Base-by-base conservation (phyloP, 2,888 invertebrate species). In the Drosophila lutescens region DNA sequence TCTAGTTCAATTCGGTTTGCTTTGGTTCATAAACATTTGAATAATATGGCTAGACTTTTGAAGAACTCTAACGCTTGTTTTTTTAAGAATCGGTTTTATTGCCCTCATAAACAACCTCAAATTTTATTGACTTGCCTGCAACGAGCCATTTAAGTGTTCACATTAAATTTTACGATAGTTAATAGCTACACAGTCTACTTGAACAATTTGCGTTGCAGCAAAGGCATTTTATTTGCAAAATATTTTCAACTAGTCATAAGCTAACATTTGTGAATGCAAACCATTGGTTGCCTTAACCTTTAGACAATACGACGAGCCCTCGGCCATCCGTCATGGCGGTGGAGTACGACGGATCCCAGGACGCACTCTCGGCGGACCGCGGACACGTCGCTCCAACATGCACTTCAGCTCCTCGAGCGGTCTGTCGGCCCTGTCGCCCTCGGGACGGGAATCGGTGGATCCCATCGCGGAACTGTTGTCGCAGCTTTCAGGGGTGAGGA, bases 391-490 rank as follows among this genome's bases (percentile, higher is more conserved):
- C 90, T 96, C 96, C 87, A 98, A 98, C 93, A 98, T 98, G 97
- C 98, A 98, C 93, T 98, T 98, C 93, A 97, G 96, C 94, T 96
- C 97, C 84, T 95, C 96, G 84, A 95, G 96, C 88, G 97, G 96
- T 73, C 94, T 97, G 89, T 96, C 97, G 89, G 96, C 96, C 80
- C 93, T 97, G 90, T 97, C 97, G 87, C 97, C 98, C 81, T 97
- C 92, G 53, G 96, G 96, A 89, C 95, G 98, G 86, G 98, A 98
- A 92, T 95, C 97, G 76, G 98, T 98, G 77, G 99, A 99, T 93
- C 98, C 98, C 70, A 98, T 98, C 90, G 97, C 98, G 76, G 99
- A 99, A 93, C 94, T 99, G 78, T 93, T 99, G 78, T 98, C 98
- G 67, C 98, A 98, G 93, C 94, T 99, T 92, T 98, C 98, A 55